Evolutionary conservation across 2,797 vertebrate genomes (phyloP).

Genomic region (Manis crassicaudata): DNA sequence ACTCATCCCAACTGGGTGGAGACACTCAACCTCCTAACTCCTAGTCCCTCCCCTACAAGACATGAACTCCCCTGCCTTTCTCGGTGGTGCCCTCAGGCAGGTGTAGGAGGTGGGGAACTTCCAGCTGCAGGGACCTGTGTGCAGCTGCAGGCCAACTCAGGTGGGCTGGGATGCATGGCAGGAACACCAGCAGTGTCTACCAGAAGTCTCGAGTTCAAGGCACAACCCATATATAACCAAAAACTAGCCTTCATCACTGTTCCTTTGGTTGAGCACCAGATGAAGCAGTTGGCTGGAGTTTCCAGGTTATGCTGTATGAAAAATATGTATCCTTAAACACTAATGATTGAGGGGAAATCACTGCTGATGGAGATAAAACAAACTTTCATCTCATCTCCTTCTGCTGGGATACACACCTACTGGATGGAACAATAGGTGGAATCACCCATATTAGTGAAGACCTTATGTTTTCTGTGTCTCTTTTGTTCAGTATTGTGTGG

Average conservation of each 20-base stretch:
- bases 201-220: neutral
- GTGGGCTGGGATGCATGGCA: neutral
- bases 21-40: neutral
- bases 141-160: neutral
- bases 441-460: neutral
- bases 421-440: neutral
- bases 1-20: neutral
- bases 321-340: neutral
- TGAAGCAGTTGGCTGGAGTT: neutral
- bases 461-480: neutral
- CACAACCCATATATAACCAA: neutral
- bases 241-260: neutral
- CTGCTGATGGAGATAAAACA: neutral
- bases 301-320: neutral
- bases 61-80: neutral
- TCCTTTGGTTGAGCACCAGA: neutral
- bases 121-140: neutral
- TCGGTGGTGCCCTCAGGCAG: neutral
- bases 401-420: neutral
- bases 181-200: too few species aligned
- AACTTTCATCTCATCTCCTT: neutral
- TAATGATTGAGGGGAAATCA: neutral
- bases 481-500: neutral
- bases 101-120: neutral
- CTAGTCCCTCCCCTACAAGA: neutral